A percentile compares a stretch with the other conserved stretches of the same genome.
Evolutionary conservation across 2,113 vertebrate genomes (phyloP).

Genomic region (Oryctolagus cuniculus): mOryCun1.1 NC_091434.1:147425501-147426000

Average conservation of each 20-base stretch:
- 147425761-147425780: neutral
- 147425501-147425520: neutral
- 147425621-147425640: neutral
- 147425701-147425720: neutral
- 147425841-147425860: neutral
- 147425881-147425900: neutral
- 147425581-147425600: neutral
- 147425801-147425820: neutral
- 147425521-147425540: fast-evolving
- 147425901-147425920: neutral
- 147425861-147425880: neutral
- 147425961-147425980: neutral
- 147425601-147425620: neutral
- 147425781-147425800: neutral
- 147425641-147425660: neutral
- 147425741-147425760: neutral
- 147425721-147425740: neutral
- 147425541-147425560: neutral
- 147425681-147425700: slow-evolving; percentile 28
- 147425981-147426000: neutral
- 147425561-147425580: neutral
- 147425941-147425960: neutral
- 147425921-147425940: neutral
- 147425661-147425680: neutral
- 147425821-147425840: neutral